These are phyloP conservation scores for Meganola albula DNA, from an alignment of 2,888 invertebrate species.

Conservation along the genomic window DNA sequence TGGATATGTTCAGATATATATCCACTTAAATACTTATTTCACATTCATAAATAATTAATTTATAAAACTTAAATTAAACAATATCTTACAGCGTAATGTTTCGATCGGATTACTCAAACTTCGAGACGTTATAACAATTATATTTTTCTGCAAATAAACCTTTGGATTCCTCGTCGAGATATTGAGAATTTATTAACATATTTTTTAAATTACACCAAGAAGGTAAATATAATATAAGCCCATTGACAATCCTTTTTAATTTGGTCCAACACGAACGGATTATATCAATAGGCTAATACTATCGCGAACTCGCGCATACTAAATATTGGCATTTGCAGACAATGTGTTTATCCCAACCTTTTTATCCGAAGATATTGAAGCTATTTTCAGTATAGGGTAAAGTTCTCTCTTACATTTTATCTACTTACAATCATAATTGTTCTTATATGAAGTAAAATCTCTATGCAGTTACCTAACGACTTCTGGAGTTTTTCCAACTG, in stretches of 20 bases:
- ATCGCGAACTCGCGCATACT: slow-evolving; percentile 28
- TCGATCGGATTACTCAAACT: slow-evolving; percentile 20
- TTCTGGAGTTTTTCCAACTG: slow-evolving; percentile 2
- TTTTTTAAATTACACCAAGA: slow-evolving; percentile 1
- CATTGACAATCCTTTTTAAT: slow-evolving; percentile 32
- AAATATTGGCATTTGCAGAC: slow-evolving; percentile 5
- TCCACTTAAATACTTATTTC: slow-evolving; percentile 33
- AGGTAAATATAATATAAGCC: slow-evolving; percentile 31
- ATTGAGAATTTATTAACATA: slow-evolving; percentile 5
- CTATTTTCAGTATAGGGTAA: too few relatives aligned
- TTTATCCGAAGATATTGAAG: too few relatives aligned
- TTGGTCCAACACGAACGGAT: slow-evolving; percentile 27
- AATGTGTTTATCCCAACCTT: too few relatives aligned
- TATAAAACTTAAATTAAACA: slow-evolving; percentile 26
- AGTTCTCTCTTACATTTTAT: too few relatives aligned
- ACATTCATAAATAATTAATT: slow-evolving; percentile 42
- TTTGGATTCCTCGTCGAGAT: slow-evolving; percentile 28
- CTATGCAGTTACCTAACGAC: slow-evolving; percentile 1
- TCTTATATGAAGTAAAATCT: too few relatives aligned
- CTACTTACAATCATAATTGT: too few relatives aligned
- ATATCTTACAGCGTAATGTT: slow-evolving; percentile 25
- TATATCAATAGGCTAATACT: slow-evolving; percentile 44
- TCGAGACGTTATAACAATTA: slow-evolving; percentile 23
- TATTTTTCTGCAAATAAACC: slow-evolving; percentile 19
- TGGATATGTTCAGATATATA: slow-evolving; percentile 32